Evolutionary conservation across 1,140 invertebrate genomes (phyloP), one percentile per base, ranked within the genome.

Genomic region (Zaprionus africanus): DNA sequence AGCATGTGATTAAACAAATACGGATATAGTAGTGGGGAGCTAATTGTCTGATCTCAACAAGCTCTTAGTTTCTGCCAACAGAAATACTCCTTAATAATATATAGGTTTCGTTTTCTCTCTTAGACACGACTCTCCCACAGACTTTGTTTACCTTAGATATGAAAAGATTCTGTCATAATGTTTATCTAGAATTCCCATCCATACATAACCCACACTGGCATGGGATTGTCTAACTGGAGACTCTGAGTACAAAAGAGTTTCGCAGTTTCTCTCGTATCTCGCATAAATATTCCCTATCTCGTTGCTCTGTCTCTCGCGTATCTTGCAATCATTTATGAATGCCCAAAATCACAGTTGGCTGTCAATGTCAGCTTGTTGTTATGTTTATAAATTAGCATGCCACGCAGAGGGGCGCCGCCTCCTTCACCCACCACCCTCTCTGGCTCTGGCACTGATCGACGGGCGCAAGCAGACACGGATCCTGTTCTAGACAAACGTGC

Each of bases 381-480:
- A 49, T 81, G 82, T 63, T 81, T 85, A 68, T 31, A 72, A 85
- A 85, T 85, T 85, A 85, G 82, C 82, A 85, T 53, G 62, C 56
- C 58, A 12, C 11, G 54, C 38, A 43, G 9, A 17, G 51, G 13
- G n/a, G 22, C 12, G n/a, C 7, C 51, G 6, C 41, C 51, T 4
- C 22, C 15, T 5, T 12, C 15, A 41, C 38, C 38, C 38, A 41
- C 15, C n/a, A 13, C 15, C 26, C 26, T 58, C 43, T 51, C 9
- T 26, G n/a, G 17, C 46, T 53, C 31, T 34, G 31, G 2, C 31
- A 17, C 57, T 22, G 24, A 46, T 53, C 19, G 19, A 19, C 24
- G 36, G 41, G 43, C 70, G 24, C 28, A 58, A 62, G 69, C 49
- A 71, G 65, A 41, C 46, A 19, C 63, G 76, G 78, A 87, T 87